Base-by-base conservation (phyloP, 2,888 invertebrate species). In the Ophion ellenae region DNA sequence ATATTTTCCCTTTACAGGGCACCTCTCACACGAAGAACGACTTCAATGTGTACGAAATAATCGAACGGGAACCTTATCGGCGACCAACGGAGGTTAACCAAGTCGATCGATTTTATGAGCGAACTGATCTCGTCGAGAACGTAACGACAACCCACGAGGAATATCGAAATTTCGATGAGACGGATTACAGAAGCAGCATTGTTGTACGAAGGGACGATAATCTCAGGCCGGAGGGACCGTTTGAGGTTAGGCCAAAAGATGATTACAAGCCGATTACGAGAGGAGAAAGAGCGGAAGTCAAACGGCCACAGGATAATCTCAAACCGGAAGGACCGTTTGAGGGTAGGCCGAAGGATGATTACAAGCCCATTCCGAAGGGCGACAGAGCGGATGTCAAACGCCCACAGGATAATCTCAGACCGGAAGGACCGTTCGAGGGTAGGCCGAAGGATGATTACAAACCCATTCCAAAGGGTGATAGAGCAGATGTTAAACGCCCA, bases 101-200 rank as follows among this genome's bases (percentile, higher is more conserved):
- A 61, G 90, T 90, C 11, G 90, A 88, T 74, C 89, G 91, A 10
- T 93, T 92, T 64, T 94, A 92, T 74, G 90, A 90, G 59, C 91
- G 86, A 81, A 92, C 89, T 0, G 90, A 94, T 9, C 36, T 87
- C 11, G 95, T 96, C 28, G 96, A 97, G 87, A 97, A 96, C 91
- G 96, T 96, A 88, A 97, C 97, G 0, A 97, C 97, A 11, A 95
- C 95, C n/a, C 96, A 96, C 91, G 96, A 97, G 87, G 95, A 96
- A 86, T 97, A 96, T 90, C 96, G 94, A 91, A 95, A 94, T n/a
- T 96, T 95, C 87, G 96, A 96, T 91, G 95, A 95, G 87, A 95
- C 94, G 11, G 96, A 96, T 92, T 94, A 95, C 59, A 90, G 89
- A 73, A 94, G 87, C 71, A 92, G 90, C 0, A 71, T 89, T 2